Base-by-base conservation (phyloP, 2,797 vertebrate species). In the Sarcoramphus papa region DNA sequence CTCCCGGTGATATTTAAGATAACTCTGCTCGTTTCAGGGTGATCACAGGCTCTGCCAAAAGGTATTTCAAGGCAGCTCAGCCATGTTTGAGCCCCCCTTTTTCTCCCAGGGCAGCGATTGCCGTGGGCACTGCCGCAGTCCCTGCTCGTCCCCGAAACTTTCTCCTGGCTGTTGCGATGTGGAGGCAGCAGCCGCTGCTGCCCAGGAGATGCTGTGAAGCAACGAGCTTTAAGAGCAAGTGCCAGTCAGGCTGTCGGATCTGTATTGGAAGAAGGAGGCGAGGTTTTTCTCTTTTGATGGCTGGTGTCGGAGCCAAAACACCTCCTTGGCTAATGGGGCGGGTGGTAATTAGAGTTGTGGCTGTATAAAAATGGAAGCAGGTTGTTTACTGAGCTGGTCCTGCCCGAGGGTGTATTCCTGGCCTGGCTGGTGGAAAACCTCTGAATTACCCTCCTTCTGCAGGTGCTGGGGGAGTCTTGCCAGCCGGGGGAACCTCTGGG, bases 321-420 rank as follows among this genome's bases (percentile, higher is more conserved):
- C 76, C 64, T 82, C 65, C 48, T 48, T 0, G 0, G 77, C 74
- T 43, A 4, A 5, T 0, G 0, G 59, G 20, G 7, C 0, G 7
- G 82, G 51, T 7, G 51, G 15, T 20, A 63, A 59, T 87, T 63
- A 41, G 77, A 35, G 43, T 23, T 87, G 72, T 73, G 92, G 60
- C 84, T 56, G 50, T 25, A 1, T 53, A 43, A 56, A 90, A 93
- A 85, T 89, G 88, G 86, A 69, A 94, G 40, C 74, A 45, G 78
- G 17, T 56, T 87, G 51, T 67, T 94, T 79, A 64, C 47, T 10
- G 48, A 79, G 85, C 63, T 37, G 48, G 1, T 57, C 20, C 63
- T 91, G 53, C 56, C 68, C 2, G 1, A 16, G 69, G 35, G 25
- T 68, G 92, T 86, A 59, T 88, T 91, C 77, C 69, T 79, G 77